Percentiles rank a stretch among this genome's conserved stretches.
Conservation (phyloP, 1,140 invertebrate genomes). For the Bombus affinis region DNA sequence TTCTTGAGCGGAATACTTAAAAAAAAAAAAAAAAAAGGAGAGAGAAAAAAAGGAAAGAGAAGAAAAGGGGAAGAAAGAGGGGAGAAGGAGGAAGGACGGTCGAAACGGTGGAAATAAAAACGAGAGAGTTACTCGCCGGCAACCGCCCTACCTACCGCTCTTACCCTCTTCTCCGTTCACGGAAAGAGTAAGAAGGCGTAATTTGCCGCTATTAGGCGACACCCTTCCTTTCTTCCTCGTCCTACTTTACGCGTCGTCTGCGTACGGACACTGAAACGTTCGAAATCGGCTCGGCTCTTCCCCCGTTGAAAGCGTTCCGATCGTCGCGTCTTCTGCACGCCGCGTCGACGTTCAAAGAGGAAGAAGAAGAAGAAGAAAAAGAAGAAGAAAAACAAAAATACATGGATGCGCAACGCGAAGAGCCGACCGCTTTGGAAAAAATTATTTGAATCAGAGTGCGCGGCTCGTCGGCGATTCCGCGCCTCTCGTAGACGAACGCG, state of each 20-base stretch:
- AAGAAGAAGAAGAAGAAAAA: neutral
- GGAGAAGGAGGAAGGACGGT: slow-evolving; percentile 56
- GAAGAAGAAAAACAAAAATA: neutral
- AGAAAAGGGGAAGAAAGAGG: slow-evolving; percentile 73
- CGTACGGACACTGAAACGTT: neutral
- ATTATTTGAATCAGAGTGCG: neutral
- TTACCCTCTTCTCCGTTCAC: slow-evolving; percentile 49
- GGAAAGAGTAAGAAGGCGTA: slow-evolving; percentile 74
- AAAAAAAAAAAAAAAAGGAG: slow-evolving; percentile 63
- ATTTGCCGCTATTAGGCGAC: slow-evolving; percentile 78
- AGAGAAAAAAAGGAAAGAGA: slow-evolving; percentile 63
- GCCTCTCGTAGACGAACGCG: slow-evolving; percentile 1
- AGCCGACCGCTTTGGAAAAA: neutral
- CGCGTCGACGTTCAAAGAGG: neutral
- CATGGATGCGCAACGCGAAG: too few species aligned
- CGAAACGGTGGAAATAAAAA: slow-evolving; percentile 77
- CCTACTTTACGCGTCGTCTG: slow-evolving; percentile 25
- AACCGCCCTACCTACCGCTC: slow-evolving; percentile 23
- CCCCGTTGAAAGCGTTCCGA: too few species aligned
- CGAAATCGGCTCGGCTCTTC: neutral
- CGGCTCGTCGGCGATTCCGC: neutral
- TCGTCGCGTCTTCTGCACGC: too few species aligned
- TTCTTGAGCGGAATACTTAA: slow-evolving; percentile 81
- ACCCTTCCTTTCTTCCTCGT: slow-evolving; percentile 57
- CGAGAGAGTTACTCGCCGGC: slow-evolving; percentile 73